Percentiles rank a stretch among this genome's conserved stretches.
phyloP scores from a whole-genome alignment of 2,888 invertebrate genomes.

The Apantesis nais region DNA sequence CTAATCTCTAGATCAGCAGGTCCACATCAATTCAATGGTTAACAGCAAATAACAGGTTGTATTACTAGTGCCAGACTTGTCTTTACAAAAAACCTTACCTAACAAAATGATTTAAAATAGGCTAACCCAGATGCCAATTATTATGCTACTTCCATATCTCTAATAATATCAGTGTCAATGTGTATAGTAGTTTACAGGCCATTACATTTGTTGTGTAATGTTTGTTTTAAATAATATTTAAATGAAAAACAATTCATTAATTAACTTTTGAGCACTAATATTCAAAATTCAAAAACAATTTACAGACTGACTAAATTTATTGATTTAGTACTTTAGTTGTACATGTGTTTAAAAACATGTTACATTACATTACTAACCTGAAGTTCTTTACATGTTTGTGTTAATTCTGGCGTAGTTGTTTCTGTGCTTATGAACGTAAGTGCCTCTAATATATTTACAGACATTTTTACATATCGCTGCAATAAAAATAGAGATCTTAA shows the following conservation, averaged over 20 bases:
- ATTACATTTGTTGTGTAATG: background rate
- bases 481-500: conserved; percentile 16
- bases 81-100: no score
- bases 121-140: no score
- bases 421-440: conserved; percentile 54
- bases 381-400: conserved; percentile 61
- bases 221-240: background rate
- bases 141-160: background rate
- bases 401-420: conserved; percentile 60
- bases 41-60: no score
- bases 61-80: no score
- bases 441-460: conserved; percentile 47
- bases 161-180: background rate
- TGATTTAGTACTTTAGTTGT: background rate
- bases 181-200: no score
- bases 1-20: no score
- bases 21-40: no score
- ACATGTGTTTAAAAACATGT: conserved; percentile 1
- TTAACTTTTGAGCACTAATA: background rate
- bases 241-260: background rate
- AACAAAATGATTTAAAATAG: no score
- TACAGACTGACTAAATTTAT: background rate
- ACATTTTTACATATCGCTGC: conserved; percentile 52
- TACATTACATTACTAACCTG: conserved; percentile 55
- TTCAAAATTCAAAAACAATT: background rate